Evolutionary conservation across 2,797 vertebrate species (phyloP).

Genomic region (Halcyon leucocephala): DNA sequence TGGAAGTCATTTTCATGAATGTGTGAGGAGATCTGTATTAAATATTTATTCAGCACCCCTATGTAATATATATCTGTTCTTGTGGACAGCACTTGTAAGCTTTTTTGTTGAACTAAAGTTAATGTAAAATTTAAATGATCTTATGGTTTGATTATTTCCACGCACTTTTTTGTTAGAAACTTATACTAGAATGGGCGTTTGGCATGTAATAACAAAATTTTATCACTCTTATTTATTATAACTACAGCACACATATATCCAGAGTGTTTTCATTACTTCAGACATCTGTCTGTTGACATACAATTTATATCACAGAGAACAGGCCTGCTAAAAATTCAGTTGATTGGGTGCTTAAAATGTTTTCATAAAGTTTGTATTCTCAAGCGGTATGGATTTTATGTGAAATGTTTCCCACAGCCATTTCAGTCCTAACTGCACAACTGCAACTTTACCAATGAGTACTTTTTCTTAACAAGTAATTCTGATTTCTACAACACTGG

Average conservation of each 20-base stretch:
- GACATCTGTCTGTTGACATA: constrained; percentile 9
- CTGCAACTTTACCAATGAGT: neutral
- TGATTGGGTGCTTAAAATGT: neutral
- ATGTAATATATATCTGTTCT: neutral
- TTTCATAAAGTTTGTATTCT: neutral
- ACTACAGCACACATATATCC: neutral
- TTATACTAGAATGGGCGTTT: neutral
- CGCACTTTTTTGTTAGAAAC: constrained; percentile 4
- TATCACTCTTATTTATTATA: neutral
- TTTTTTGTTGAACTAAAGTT: constrained; percentile 8
- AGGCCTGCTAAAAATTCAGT: neutral
- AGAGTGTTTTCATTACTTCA: constrained; percentile 37
- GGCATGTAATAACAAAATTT: neutral
- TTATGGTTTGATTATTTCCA: constrained; percentile 12
- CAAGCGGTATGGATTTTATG: neutral
- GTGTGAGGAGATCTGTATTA: neutral
- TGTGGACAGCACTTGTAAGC: neutral
- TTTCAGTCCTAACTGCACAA: neutral
- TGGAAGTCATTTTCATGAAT: neutral
- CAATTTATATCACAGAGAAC: neutral
- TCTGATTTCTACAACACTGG: neutral
- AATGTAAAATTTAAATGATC: neutral
- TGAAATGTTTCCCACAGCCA: neutral
- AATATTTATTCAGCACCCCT: neutral
- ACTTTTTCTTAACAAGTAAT: neutral